Base-by-base conservation (phyloP, 2,113 vertebrate genomes). In the human region DNA sequence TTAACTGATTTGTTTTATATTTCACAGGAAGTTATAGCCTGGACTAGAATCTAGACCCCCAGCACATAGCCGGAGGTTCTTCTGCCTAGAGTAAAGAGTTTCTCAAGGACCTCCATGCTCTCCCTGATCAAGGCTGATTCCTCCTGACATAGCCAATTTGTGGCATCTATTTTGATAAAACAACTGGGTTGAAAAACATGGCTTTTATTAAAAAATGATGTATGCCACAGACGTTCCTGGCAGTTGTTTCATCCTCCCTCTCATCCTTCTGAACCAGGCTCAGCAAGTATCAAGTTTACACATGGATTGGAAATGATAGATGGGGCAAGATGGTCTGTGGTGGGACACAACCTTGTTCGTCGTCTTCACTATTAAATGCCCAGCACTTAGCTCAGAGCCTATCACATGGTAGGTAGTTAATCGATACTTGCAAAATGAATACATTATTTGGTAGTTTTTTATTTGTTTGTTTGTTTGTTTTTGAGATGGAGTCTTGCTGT, bases 151-250 rank as follows among this genome's bases (percentile, higher is more conserved):
- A 81, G 48, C 16, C 68, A 84, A 52, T 93, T 83, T 85, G 35
- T 95, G 50, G 17, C 38, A 96, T 30, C 6, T 83, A 64, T 95
- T 95, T 88, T 79, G 52, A 66, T 89, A 93, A 95, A 93, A 85
- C 3, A 73, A 70, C n/a, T 81, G 32, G 2, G 27, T 84, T 35
- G 57, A 70, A 59, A 78, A 79, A 83, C 0, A 83, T 30, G 66
- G 25, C 6, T 82, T 93, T 50, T 43, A 50, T 95, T 80, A 72
- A 90, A 5, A 92, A 79, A 12, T 11, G 57, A 50, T 83, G 5
- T 70, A 9, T 85, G 86, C 25, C 32, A 14, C 1, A 38, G 22
- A 79, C 13, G 87, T 43, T 32, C 12, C 22, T 55, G 8, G 23
- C 35, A 59, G 25, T 59, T 82, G 70, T 20, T 83, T 43, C 14